These are phyloP conservation scores for Sternotherus odoratus DNA, from an alignment of 2,797 vertebrate species.

Conservation along the genomic window DNA sequence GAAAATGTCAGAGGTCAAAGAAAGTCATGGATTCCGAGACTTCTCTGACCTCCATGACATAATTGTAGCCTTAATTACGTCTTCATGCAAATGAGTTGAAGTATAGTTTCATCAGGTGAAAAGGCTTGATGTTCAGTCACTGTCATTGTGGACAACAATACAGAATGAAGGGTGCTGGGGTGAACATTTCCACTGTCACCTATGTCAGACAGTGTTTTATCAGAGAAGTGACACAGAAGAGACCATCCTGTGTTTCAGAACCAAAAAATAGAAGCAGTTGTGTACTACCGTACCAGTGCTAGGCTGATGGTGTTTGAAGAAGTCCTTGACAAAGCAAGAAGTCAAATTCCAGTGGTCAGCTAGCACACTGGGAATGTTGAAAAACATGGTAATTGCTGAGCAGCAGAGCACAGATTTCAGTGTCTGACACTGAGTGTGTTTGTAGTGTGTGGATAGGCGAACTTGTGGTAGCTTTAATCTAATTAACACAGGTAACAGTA, in stretches of 20 bases:
- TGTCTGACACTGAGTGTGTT: neutral
- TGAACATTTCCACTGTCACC: neutral
- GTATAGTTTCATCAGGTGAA: neutral
- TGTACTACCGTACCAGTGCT: no score
- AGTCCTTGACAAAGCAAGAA: neutral
- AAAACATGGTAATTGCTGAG: neutral
- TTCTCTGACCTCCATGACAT: no score
- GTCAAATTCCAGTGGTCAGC: neutral
- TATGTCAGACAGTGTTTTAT: neutral
- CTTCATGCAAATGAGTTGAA: slow-evolving; percentile 33
- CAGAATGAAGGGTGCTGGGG: neutral
- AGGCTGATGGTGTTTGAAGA: neutral
- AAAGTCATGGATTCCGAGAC: no score
- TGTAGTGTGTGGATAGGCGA: no score
- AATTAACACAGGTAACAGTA: no score
- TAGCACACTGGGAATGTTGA: rapidly evolving
- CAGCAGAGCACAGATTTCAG: neutral
- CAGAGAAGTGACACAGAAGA: neutral
- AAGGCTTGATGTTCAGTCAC: neutral
- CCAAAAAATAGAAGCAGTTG: neutral
- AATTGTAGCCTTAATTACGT: neutral
- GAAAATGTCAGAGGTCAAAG: no score
- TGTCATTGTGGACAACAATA: slow-evolving; percentile 54
- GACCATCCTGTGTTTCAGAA: neutral
- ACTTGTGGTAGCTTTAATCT: no score